Evolutionary conservation across 2,797 vertebrate species (phyloP).

Genomic region (Crocodylus rhombifer): DNA sequence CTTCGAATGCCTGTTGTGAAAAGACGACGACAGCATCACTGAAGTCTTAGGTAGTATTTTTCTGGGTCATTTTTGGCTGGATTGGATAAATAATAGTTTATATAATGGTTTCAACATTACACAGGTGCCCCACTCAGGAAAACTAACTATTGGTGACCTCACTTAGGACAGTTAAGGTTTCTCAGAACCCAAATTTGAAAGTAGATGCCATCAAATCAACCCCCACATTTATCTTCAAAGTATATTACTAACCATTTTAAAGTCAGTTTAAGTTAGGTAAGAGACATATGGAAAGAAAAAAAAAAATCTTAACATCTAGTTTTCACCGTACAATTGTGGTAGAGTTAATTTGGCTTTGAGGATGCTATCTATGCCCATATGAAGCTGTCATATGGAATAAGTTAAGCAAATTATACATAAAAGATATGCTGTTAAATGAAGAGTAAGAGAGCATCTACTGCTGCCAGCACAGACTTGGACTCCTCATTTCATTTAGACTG

Average conservation of each 20-base stretch:
- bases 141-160: neutral
- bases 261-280: no score
- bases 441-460: no score
- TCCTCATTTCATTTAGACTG: no score
- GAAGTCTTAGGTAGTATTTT: neutral
- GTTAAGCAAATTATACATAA: no score
- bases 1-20: neutral
- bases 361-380: neutral
- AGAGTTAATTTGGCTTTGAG: neutral
- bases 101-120: neutral
- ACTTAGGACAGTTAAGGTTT: neutral
- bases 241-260: no score
- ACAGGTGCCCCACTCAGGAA: neutral
- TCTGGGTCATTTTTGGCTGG: neutral
- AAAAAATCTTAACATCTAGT: no score
- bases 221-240: neutral
- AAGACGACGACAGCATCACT: neutral
- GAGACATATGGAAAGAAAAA: no score
- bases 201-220: neutral
- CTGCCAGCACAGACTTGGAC: no score
- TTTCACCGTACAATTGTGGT: neutral
- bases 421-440: no score
- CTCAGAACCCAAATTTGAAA: neutral
- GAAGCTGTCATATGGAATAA: neutral
- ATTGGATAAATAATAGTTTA: neutral